phyloP scores from a whole-genome alignment of 2,113 vertebrate genomes.

The Perccottus glenii region DNA sequence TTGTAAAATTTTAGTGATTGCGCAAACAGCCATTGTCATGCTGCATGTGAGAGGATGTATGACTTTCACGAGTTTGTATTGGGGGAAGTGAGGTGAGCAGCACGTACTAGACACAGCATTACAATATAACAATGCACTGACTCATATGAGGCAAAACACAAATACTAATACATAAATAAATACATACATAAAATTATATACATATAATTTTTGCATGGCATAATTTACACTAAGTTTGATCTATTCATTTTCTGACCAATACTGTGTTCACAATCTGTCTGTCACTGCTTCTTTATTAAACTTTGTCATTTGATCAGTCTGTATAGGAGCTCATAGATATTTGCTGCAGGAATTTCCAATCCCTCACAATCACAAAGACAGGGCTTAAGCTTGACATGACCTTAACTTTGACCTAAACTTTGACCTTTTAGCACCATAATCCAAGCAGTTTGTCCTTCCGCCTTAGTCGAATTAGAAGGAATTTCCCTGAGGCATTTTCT shows the following conservation, averaged over 20 bases:
- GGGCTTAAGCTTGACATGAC: not conserved
- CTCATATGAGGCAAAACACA: not conserved
- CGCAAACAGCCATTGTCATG: conserved; percentile 6
- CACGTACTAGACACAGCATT: conserved; percentile 17
- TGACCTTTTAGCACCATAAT: conserved; percentile 3
- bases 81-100: conserved; percentile 2
- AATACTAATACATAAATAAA: not conserved
- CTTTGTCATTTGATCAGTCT: too few species aligned
- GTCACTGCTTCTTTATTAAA: too few species aligned
- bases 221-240: too few species aligned
- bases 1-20: not conserved
- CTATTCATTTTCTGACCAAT: not conserved
- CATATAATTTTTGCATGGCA: too few species aligned
- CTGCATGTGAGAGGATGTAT: not conserved
- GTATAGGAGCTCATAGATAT: too few species aligned
- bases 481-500: not conserved
- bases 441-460: conserved; percentile 3
- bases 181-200: too few species aligned
- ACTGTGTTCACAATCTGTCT: too few species aligned
- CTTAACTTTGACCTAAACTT: conserved; percentile 4
- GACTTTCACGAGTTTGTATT: conserved; percentile 2
- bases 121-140: not conserved
- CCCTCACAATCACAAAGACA: not conserved
- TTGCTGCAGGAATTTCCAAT: not conserved
- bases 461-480: not conserved